These are phyloP conservation scores for Galeruca laticollis DNA, from an alignment of 2,888 invertebrate species.

Conservation along the genomic window DNA sequence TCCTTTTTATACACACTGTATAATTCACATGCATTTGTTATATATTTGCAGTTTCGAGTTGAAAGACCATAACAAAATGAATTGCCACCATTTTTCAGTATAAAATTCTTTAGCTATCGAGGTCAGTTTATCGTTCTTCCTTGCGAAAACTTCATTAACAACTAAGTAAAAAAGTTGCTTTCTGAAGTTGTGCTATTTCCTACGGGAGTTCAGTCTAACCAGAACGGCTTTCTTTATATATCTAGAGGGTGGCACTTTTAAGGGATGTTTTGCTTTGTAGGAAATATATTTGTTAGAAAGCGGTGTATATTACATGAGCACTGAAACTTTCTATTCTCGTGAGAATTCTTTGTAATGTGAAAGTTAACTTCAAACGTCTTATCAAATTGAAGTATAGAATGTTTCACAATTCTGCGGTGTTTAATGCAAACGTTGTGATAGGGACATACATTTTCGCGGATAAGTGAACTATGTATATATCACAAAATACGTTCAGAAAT, in stretches of 20 bases:
- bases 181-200: slow-evolving; percentile 54
- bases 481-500: too few relatives aligned
- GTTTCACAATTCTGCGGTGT: too few relatives aligned
- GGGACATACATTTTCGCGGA: too few relatives aligned
- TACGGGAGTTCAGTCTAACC: slow-evolving; percentile 44
- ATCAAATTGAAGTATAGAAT: too few relatives aligned
- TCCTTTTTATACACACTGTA: too few relatives aligned
- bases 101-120: slow-evolving; percentile 55
- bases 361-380: too few relatives aligned
- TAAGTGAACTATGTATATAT: too few relatives aligned
- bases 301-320: not conserved
- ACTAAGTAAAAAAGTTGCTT: slow-evolving; percentile 56
- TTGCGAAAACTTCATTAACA: slow-evolving; percentile 60
- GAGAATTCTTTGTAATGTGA: too few relatives aligned
- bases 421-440: too few relatives aligned
- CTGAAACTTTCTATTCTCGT: not conserved
- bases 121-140: slow-evolving; percentile 55
- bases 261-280: not conserved
- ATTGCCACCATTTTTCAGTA: slow-evolving; percentile 49
- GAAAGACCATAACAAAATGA: too few relatives aligned
- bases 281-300: not conserved
- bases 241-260: slow-evolving; percentile 19
- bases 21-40: not conserved
- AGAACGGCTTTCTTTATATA: not conserved
- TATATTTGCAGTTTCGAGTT: not conserved